Conservation (phyloP, 2,113 vertebrate species). For the Athene cunicularia region DNA sequence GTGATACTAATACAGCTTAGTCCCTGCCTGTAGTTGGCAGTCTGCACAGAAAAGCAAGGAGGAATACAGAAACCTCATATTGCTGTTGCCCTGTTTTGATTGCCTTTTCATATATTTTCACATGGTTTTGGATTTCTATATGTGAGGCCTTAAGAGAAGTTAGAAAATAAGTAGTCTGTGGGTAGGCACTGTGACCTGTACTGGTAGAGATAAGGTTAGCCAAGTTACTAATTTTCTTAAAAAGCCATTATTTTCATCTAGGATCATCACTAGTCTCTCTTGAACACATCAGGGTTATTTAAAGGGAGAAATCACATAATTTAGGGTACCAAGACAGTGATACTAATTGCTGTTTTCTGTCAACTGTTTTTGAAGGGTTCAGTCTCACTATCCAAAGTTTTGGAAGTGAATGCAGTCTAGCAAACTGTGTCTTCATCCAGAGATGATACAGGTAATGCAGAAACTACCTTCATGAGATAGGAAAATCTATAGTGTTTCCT, state of each 20-base stretch:
- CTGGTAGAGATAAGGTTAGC: neutral
- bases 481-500: neutral
- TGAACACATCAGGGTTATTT: neutral
- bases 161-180: neutral
- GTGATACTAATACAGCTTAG: neutral
- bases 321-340: neutral
- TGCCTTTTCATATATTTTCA: neutral
- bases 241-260: neutral
- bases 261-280: neutral
- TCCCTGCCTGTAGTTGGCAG: neutral
- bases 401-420: neutral
- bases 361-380: neutral
- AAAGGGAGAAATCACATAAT: neutral
- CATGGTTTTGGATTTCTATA: neutral
- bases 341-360: neutral
- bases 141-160: neutral
- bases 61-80: neutral
- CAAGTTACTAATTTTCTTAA: neutral
- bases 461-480: neutral
- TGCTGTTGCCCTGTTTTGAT: neutral
- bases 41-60: neutral
- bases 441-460: neutral
- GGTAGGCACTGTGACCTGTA: neutral
- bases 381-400: neutral
- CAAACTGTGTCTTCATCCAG: neutral